Conservation (phyloP, 2,888 invertebrate species). For the Sphaerophoria taeniata region DNA sequence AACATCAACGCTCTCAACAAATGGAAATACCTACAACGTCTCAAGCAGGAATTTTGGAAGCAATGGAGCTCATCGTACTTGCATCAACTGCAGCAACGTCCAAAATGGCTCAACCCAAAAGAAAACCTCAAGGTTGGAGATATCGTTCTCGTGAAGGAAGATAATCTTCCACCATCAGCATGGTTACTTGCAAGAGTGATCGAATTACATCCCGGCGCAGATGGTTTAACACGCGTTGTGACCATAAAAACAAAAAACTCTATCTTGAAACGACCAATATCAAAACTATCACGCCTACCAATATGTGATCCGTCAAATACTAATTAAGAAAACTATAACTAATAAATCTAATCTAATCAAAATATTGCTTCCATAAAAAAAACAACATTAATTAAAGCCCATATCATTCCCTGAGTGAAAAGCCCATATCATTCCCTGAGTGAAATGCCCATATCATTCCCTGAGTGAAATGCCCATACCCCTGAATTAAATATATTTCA, state of each 20-base stretch:
- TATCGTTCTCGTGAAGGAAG: slow-evolving; percentile 20
- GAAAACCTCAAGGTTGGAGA: slow-evolving; percentile 14
- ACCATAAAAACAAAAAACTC: slow-evolving; percentile 28
- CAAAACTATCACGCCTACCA: background rate
- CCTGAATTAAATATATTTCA: too few relatives aligned
- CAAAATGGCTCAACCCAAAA: slow-evolving; percentile 37
- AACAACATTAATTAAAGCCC: too few relatives aligned
- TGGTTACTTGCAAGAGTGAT: slow-evolving; percentile 10
- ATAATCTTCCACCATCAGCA: slow-evolving; percentile 20
- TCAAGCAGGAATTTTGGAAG: slow-evolving; percentile 60
- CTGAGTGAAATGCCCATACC: too few relatives aligned
- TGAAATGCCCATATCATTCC: too few relatives aligned
- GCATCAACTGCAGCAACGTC: slow-evolving; percentile 60
- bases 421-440: too few relatives aligned
- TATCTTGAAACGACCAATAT: background rate
- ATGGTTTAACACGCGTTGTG: background rate
- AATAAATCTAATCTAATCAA: too few relatives aligned
- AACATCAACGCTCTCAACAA: background rate
- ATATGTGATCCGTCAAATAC: background rate
- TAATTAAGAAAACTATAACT: background rate
- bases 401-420: too few relatives aligned
- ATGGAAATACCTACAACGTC: slow-evolving; percentile 40
- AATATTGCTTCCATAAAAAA: too few relatives aligned
- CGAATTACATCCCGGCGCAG: too few relatives aligned
- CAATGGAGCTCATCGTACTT: slow-evolving; percentile 52